phyloP scores from a whole-genome alignment of 2,888 invertebrate species.

The Pseudococcus longispinus region DNA sequence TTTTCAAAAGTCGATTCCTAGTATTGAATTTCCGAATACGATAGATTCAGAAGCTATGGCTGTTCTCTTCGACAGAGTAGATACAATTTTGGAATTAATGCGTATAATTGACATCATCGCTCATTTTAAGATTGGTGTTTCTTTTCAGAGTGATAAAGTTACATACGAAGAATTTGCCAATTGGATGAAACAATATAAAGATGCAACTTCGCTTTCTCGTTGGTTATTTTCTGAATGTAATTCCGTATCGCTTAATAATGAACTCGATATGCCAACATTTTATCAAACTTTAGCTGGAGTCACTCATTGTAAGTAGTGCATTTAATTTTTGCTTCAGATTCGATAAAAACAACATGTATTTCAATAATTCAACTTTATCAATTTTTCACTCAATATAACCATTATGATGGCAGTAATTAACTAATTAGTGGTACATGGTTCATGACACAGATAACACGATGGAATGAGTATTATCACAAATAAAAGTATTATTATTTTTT shows the following conservation, averaged over 20 bases:
- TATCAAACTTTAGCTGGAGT: conserved; percentile 94
- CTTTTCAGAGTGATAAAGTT: conserved; percentile 60
- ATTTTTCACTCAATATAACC: not conserved
- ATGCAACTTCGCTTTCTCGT: conserved; percentile 79
- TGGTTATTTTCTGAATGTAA: conserved; percentile 80
- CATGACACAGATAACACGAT: not conserved
- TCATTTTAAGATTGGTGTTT: not conserved
- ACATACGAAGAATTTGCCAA: conserved; percentile 74
- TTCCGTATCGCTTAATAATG: conserved; percentile 75
- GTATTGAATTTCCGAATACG: conserved; percentile 63
- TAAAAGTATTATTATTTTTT: not conserved
- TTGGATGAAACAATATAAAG: conserved; percentile 79
- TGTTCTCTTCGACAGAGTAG: conserved; percentile 65
- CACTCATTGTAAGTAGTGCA: conserved; percentile 75
- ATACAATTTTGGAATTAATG: conserved; percentile 54
- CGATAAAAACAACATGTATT: not conserved
- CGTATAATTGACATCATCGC: not conserved
- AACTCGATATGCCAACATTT: conserved; percentile 86
- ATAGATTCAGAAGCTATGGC: conserved; percentile 64
- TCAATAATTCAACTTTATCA: not conserved
- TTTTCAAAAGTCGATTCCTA: conserved; percentile 66
- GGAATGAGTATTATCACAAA: not conserved
- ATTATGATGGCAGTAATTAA: not conserved
- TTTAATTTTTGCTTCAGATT: not conserved
- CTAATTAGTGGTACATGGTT: not conserved